Evolutionary conservation across 1,140 invertebrate genomes (phyloP), one percentile per base, ranked within the genome.

Genomic region (Cydia splendana): DNA sequence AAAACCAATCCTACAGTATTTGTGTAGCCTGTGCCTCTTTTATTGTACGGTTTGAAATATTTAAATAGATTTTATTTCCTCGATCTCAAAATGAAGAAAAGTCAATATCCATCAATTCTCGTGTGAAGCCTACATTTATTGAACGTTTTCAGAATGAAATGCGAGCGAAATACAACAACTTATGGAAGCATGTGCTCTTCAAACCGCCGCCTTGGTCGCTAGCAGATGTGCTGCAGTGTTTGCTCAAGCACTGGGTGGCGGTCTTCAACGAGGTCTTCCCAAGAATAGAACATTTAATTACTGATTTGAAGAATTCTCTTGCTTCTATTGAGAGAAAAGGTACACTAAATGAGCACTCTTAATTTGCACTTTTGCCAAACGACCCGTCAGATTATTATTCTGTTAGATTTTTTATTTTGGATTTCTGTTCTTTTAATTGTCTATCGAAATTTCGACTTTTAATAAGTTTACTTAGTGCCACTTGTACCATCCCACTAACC

Each of bases 181-280:
- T 92, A 5, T 92, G 91, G 91, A 84, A 88, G 53, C 87, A 88
- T 57, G 87, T 92, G 57, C 51, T 92, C 7, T 88, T 88, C 78
- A 89, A 89, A 74, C 79, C 89, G 15, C 91, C 91, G 4, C 91
- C 90, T 2, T 92, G 91, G 91, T 78, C 82, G 9, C 75, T 92
- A 42, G 28, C 53, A 6, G 91, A 92, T 65, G 91, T 92, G 48
- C 82, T 91, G 4, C 84, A 88, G 67, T 90, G 88, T 69, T 75
- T 91, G 45, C 89, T 91, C 48, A 91, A 92, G 80, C 91, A 92
- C 75, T 92, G 91, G 91, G 79, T 88, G 2, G 90, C 91, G 0
- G 91, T 92, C 2, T 92, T 92, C 84, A 88, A 81, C 76, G 91
- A 91, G 45, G 91, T 92, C 18, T 92, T 92, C 75, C 91, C 91